These are phyloP conservation scores for Tragelaphus oryx DNA, from an alignment of 2,797 vertebrate species.

Conservation along the genomic window DNA sequence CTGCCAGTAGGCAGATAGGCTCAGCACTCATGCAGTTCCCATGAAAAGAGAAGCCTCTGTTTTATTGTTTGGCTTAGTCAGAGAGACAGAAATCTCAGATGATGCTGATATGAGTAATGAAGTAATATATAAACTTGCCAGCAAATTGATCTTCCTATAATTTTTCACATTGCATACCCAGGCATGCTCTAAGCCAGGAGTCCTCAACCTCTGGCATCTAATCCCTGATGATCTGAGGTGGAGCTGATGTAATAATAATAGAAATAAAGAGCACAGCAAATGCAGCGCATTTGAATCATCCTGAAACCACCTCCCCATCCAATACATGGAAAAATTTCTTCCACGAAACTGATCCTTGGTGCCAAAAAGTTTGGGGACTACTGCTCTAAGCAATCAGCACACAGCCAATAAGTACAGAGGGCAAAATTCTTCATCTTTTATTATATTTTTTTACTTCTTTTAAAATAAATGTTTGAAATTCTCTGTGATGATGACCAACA, in stretches of 20 bases:
- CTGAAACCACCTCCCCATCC: neutral
- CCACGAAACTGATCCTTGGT: neutral
- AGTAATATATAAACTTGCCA: slow-evolving; percentile 28
- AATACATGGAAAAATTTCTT: neutral
- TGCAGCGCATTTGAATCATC: neutral
- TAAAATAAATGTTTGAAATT: neutral
- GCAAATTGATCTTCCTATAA: neutral
- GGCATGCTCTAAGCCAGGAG: neutral
- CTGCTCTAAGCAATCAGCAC: neutral
- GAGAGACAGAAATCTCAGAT: slow-evolving; percentile 55
- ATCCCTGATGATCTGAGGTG: neutral
- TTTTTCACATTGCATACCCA: neutral
- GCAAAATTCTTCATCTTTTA: neutral
- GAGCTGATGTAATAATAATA: neutral
- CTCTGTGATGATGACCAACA: neutral
- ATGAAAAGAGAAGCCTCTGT: slow-evolving; percentile 34
- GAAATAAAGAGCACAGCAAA: neutral
- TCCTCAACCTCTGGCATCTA: neutral
- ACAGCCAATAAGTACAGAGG: neutral
- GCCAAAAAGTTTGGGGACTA: neutral
- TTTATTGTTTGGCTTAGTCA: slow-evolving; percentile 49
- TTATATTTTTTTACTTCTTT: neutral
- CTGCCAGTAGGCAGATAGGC: neutral
- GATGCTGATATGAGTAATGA: slow-evolving; percentile 47
- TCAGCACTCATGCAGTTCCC: neutral